Evolutionary conservation across 2,113 vertebrate genomes (phyloP).

Genomic region (Oreotragus oreotragus): DNA sequence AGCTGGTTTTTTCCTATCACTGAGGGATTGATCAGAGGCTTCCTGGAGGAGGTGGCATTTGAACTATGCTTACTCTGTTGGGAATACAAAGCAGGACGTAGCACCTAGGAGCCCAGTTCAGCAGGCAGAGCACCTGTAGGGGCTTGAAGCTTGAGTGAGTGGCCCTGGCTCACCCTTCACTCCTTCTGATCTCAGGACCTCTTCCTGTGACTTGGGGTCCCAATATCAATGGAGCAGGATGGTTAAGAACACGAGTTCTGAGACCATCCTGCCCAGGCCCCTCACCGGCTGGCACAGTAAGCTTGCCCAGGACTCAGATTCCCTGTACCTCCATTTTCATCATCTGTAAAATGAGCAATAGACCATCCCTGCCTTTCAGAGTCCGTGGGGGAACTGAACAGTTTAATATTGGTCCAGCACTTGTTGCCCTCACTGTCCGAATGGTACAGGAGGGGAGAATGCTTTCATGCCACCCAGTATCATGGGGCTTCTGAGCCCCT

Average conservation of each 20-base stretch:
- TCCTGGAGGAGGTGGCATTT: background rate
- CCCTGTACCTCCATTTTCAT: background rate
- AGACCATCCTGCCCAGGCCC: background rate
- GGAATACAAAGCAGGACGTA: accelerated
- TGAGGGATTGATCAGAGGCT: background rate
- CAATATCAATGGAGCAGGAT: accelerated
- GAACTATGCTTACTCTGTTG: too few relatives aligned
- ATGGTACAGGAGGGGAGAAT: accelerated
- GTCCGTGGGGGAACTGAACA: accelerated
- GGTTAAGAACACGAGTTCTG: background rate
- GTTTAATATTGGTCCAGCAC: accelerated
- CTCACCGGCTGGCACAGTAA: background rate
- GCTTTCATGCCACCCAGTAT: accelerated
- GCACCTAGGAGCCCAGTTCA: background rate
- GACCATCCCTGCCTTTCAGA: accelerated
- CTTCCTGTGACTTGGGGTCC: background rate
- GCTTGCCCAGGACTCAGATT: background rate
- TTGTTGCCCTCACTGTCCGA: accelerated
- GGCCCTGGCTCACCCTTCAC: background rate
- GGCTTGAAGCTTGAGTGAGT: background rate
- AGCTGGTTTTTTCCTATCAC: background rate
- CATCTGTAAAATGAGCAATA: background rate
- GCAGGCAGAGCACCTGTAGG: accelerated
- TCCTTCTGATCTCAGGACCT: background rate
- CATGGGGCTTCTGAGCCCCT: accelerated